A percentile compares a stretch with the other conserved stretches of the same genome.
Conservation (phyloP, 2,113 vertebrate species). For the Paramormyrops kingsleyae region DNA sequence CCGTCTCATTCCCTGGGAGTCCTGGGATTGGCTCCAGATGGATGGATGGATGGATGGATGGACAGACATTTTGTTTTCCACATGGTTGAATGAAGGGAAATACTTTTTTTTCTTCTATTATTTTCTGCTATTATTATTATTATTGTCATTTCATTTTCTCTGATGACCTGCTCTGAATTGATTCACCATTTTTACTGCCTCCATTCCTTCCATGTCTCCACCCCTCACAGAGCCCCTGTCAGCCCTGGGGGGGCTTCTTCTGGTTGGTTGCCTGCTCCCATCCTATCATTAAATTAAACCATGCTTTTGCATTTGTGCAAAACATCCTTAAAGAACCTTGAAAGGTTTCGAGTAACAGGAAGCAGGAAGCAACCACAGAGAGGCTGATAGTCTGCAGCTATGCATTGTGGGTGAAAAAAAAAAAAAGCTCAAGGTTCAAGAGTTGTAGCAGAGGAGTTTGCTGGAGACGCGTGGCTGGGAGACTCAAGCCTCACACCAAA, state of each 20-base stretch:
- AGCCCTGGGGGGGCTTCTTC: neutral
- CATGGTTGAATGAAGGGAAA: neutral
- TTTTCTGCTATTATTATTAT: neutral
- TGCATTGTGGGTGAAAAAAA: neutral
- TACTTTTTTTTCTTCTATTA: neutral
- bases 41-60: neutral
- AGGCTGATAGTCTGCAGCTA: neutral
- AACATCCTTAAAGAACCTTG: neutral
- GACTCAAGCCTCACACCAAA: neutral
- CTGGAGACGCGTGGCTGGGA: neutral
- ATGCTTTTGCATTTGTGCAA: neutral
- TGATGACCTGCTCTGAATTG: neutral
- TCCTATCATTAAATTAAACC: conserved; percentile 8
- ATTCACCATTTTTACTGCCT: neutral
- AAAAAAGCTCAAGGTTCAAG: neutral
- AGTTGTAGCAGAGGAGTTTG: neutral
- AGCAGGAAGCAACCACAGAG: neutral
- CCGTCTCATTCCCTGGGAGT: neutral
- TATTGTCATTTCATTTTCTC: neutral
- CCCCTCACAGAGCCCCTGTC: neutral
- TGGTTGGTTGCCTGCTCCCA: neutral
- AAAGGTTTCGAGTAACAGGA: neutral
- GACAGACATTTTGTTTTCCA: neutral
- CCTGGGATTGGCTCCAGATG: neutral
- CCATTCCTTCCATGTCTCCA: neutral